Evolutionary conservation across 2,888 invertebrate genomes (phyloP), one percentile per base, ranked within the genome.

Genomic region (Priocnemis perturbator): DNA sequence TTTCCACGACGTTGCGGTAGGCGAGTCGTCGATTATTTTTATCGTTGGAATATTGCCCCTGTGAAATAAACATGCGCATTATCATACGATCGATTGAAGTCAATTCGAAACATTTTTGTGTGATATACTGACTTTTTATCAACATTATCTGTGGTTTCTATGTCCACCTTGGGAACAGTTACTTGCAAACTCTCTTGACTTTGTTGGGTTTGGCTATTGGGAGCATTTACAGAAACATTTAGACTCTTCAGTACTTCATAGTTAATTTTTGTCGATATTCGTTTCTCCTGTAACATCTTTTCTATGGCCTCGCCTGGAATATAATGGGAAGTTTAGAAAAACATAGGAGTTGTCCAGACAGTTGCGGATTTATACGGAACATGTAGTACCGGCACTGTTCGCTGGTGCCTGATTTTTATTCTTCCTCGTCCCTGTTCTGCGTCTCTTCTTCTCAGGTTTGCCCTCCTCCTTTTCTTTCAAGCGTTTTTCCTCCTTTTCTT

Each of bases 211-310:
- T 77, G 73, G 45, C 78, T 76, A 57, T 57, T 79, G 2, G 78
- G 37, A 17, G 61, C 19, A 50, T 30, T 77, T 58, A 70, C 68
- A 56, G 78, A 76, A 37, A 87, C 87, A 77, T 93, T 94, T 64
- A 98, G 90, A 80, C 95, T 95, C 88, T 95, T 96, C 69, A 99
- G 90, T 48, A 98, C 98, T 81, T 99, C 98, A 86, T 99, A 99
- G 90, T 99, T 98, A 64, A 99, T 98, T 91, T 99, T 99, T 3
- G 93, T 94, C 2, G 99, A 99, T 76, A 99, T 95, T 86, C 96
- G 96, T 90, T 98, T 98, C 87, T 98, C 98, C 78, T 95, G 96
- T 20, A 99, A 90, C 93, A 99, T 97, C 90, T 97, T 98, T 87
- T 97, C 97, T 56, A 99, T 97, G 0, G 98, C 98, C 90, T 98